phyloP scores from a whole-genome alignment of 2,113 vertebrate genomes.

The Dasyurus viverrinus region DNA sequence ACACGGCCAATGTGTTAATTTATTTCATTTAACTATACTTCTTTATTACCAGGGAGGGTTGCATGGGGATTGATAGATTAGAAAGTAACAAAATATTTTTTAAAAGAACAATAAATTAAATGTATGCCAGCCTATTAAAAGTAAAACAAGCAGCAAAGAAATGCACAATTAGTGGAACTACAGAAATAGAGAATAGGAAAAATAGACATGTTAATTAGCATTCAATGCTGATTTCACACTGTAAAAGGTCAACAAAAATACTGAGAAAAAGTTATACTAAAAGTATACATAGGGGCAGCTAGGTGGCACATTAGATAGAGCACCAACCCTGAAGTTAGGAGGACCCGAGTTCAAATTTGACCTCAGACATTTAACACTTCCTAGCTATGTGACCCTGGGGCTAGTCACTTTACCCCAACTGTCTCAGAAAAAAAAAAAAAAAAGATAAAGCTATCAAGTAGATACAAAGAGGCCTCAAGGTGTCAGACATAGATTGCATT shows the following conservation, averaged over 20 bases:
- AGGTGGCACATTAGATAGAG: no score
- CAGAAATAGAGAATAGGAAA: slow-evolving; percentile 13
- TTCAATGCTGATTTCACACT: background rate
- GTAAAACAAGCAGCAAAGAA: slow-evolving; percentile 9
- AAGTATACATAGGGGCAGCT: background rate
- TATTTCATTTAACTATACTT: background rate
- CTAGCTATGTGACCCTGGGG: no score
- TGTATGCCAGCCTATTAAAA: background rate
- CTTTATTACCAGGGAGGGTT: background rate
- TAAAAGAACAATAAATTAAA: slow-evolving; percentile 29
- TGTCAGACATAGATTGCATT: background rate
- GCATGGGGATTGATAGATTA: background rate
- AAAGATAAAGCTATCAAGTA: background rate
- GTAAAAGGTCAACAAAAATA: background rate
- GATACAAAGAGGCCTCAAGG: background rate
- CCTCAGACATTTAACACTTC: no score
- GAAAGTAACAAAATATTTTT: background rate
- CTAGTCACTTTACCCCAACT: no score
- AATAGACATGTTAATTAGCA: background rate
- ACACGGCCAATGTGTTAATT: background rate
- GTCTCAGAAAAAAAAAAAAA: no score
- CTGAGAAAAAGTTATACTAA: background rate
- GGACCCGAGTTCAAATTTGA: no score
- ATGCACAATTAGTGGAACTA: slow-evolving; percentile 1
- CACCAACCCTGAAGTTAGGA: no score